A percentile compares a stretch with the other conserved stretches of the same genome.
Conservation (phyloP, 2,797 vertebrate species). For the Macropus fuliginosus region DNA sequence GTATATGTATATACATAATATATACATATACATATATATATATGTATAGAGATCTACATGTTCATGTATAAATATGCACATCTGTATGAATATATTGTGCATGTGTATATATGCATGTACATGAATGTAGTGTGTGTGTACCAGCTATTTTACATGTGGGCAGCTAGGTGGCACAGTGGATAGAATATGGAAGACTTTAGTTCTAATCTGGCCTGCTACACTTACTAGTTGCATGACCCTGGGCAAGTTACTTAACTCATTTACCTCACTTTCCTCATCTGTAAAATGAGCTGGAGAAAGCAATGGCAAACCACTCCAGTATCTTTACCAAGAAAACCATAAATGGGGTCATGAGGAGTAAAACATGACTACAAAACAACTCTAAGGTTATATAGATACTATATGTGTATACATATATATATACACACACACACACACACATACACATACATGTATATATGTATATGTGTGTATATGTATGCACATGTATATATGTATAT, state of each 20-base stretch:
- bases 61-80: rapidly evolving
- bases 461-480: too few relatives aligned
- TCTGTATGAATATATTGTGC: not conserved
- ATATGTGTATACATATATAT: too few relatives aligned
- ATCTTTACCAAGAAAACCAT: too few relatives aligned
- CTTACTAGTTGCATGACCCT: not conserved
- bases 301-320: too few relatives aligned
- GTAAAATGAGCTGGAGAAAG: not conserved
- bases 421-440: too few relatives aligned
- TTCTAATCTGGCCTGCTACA: not conserved
- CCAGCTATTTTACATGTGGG: too few relatives aligned
- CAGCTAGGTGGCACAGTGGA: too few relatives aligned
- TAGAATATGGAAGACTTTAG: not conserved
- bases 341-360: too few relatives aligned
- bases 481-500: too few relatives aligned
- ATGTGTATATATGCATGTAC: not conserved
- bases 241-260: not conserved
- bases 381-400: too few relatives aligned
- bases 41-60: not conserved
- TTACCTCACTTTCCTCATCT: not conserved
- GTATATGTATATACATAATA: not conserved
- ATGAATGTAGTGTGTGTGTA: not conserved
- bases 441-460: too few relatives aligned
- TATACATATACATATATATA: not conserved
- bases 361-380: too few relatives aligned